These are phyloP conservation scores for Harlomillsia oculata DNA, from an alignment of 1,140 invertebrate genomes.

Conservation along the genomic window DNA sequence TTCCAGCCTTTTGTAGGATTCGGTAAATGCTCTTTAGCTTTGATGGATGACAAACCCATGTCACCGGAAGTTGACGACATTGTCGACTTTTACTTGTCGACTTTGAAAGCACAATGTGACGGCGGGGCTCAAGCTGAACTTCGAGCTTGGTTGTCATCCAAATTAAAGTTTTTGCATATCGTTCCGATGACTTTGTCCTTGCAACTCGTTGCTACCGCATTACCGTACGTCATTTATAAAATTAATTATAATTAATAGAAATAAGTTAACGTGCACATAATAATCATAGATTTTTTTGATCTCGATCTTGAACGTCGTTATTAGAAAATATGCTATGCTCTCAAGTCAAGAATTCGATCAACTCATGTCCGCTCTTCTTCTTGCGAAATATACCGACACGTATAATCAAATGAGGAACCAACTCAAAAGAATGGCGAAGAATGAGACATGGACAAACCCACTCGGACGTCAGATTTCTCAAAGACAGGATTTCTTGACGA, in stretches of 20 bases:
- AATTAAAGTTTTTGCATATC: conserved; percentile 8
- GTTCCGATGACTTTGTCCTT: conserved; percentile 10
- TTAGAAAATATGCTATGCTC: conserved; percentile 10
- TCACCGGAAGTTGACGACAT: conserved; percentile 26
- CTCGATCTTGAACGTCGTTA: neutral
- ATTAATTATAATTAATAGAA: too few relatives aligned
- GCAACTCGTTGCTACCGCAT: neutral
- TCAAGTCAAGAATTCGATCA: conserved; percentile 6
- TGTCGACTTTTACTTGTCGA: conserved; percentile 17
- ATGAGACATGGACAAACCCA: neutral
- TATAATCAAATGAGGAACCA: neutral
- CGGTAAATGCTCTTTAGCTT: conserved; percentile 12
- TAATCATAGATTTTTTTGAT: too few relatives aligned
- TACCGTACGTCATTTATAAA: conserved; percentile 9
- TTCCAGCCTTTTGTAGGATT: conserved; percentile 15
- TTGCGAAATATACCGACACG: conserved; percentile 2
- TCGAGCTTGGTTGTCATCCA: conserved; percentile 21
- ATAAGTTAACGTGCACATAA: too few relatives aligned
- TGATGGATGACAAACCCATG: conserved; percentile 1
- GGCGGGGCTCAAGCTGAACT: neutral
- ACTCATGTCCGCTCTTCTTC: neutral
- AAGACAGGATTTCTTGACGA: conserved; percentile 3
- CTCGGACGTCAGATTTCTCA: neutral
- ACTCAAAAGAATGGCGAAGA: neutral
- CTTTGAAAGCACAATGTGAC: conserved; percentile 15